phyloP scores from a whole-genome alignment of 2,797 vertebrate species.

The Catharus ustulatus region DNA sequence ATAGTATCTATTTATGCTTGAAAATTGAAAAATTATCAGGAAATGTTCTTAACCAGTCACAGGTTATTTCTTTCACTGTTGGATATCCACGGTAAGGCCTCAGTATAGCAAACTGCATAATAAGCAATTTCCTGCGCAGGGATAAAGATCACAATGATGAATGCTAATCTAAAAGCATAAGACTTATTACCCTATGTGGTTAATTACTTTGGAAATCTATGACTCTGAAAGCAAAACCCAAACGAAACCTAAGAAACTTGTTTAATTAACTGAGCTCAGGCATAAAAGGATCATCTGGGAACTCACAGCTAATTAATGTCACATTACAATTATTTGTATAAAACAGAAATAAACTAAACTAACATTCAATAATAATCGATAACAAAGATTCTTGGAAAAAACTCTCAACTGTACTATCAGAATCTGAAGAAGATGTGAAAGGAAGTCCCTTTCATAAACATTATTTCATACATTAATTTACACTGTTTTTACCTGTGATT shows the following conservation, averaged over 20 bases:
- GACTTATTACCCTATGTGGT: constrained; percentile 77
- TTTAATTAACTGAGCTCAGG: constrained; percentile 62
- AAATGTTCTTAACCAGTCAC: constrained; percentile 78
- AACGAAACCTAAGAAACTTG: constrained; percentile 60
- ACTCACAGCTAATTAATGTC: constrained; percentile 54
- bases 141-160: constrained; percentile 84
- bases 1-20: constrained; percentile 78
- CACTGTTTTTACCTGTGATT: constrained; percentile 83
- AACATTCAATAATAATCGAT: background rate
- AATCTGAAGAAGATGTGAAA: background rate
- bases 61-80: constrained; percentile 78
- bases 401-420: background rate
- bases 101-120: constrained; percentile 81
- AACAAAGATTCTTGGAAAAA: background rate
- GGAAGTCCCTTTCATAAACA: background rate
- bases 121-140: constrained; percentile 83
- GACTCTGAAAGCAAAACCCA: constrained; percentile 65
- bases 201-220: constrained; percentile 80
- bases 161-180: constrained; percentile 78
- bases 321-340: constrained; percentile 22
- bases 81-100: constrained; percentile 70
- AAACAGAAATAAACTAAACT: constrained; percentile 32
- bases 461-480: constrained; percentile 27
- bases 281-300: constrained; percentile 39
- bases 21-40: constrained; percentile 91